Evolutionary conservation across 2,888 invertebrate species (phyloP), one percentile per base, ranked within the genome.

Genomic region (Corbicula japonica): DNA sequence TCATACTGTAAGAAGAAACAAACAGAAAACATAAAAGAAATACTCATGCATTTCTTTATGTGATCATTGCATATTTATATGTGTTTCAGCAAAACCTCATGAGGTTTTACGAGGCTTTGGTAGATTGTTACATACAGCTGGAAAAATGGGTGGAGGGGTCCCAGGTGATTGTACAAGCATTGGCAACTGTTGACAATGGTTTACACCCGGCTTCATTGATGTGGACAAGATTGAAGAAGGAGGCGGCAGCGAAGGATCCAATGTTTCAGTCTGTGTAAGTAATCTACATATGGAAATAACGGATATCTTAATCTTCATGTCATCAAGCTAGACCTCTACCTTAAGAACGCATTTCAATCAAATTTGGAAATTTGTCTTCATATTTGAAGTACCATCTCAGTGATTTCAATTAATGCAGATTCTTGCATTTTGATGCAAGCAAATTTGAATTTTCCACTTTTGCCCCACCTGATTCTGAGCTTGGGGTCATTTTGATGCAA

Each of bases 151-250:
- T 35, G 0, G 68, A 73, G 30, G 77, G 56, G 0, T 38, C 71
- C 44, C 58, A 80, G 21, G 80, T 83, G 18, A 52, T 86, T 1
- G 52, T 76, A 8, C 26, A 66, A 10, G 77, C 82, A 41, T n/a
- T 86, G 26, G 34, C 60, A 15, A 58, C 68, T 8, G 76, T 82
- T 23, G 44, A 66, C n/a, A 71, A 69, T 61, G 63, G 73, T 46
- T 23, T 84, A 23, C 50, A 41, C 8, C 63, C 81, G 1, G 81
- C 83, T 18, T 76, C 84, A 1, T 72, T 61, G 23, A 52, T 77
- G 8, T 89, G 89, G 89, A 66, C 83, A 6, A 78, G 76, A 34
- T 48, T 87, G 21, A 89, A 85, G 68, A 76, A 75, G 56, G 85
- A 84, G 2, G 79, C 83, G 1, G 38, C 80, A 0, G 76, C 70